Percentiles rank a stretch among this genome's conserved stretches.
These are phyloP conservation scores for Myotis pilosus DNA, from an alignment of 2,797 vertebrate species.

Conservation along the genomic window DNA sequence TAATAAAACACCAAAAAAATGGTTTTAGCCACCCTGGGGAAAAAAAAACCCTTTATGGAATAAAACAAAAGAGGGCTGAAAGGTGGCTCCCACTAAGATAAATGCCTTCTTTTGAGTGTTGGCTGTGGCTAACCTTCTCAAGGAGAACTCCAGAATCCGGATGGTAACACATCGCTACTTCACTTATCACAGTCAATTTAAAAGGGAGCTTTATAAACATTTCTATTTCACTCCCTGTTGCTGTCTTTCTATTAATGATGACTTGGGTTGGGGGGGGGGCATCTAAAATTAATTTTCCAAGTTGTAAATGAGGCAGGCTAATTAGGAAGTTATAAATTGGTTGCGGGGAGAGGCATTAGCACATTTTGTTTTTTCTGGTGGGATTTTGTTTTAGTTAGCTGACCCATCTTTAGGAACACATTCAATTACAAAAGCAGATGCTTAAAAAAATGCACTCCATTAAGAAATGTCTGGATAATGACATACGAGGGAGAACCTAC, in stretches of 20 bases:
- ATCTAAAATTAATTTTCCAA: conserved; percentile 75
- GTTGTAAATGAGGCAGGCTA: conserved; percentile 64
- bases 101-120: conserved; percentile 83
- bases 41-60: conserved; percentile 63
- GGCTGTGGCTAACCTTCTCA: conserved; percentile 80
- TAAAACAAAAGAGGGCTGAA: conserved; percentile 74
- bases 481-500: conserved; percentile 62
- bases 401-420: conserved; percentile 64
- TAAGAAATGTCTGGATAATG: conserved; percentile 78
- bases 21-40: conserved; percentile 75
- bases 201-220: conserved; percentile 85
- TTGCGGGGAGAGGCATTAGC: background rate
- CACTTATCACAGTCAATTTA: conserved; percentile 84
- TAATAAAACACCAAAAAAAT: conserved; percentile 85
- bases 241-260: conserved; percentile 80
- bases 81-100: conserved; percentile 79
- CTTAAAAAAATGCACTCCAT: conserved; percentile 75
- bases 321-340: conserved; percentile 58
- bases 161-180: conserved; percentile 77
- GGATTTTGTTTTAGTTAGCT: conserved; percentile 70
- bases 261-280: conserved; percentile 74
- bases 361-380: conserved; percentile 31
- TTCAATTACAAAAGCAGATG: conserved; percentile 74
- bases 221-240: conserved; percentile 81
- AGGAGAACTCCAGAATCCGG: conserved; percentile 77